Conservation (phyloP, 2,113 vertebrate genomes). For the Tyto alba region DNA sequence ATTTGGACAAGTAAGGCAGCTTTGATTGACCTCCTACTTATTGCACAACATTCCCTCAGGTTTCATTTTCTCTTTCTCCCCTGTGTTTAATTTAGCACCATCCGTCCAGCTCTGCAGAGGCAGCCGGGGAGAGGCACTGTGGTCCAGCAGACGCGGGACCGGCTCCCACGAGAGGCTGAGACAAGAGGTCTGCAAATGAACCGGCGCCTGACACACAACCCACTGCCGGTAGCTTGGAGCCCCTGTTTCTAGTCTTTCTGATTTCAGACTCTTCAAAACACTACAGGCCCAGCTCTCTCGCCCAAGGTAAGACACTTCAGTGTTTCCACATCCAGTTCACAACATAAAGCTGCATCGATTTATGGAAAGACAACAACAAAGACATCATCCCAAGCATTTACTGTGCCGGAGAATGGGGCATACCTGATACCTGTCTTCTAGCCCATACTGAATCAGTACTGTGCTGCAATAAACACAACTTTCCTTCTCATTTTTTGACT, state of each 20-base stretch:
- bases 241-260: background rate
- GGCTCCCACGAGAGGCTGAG: background rate
- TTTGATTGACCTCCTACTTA: background rate
- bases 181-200: background rate
- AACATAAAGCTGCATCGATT: background rate
- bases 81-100: background rate
- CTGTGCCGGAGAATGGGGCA: background rate
- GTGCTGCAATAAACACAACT: background rate
- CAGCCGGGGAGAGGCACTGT: background rate
- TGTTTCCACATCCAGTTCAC: background rate
- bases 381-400: background rate
- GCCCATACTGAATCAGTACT: background rate
- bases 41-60: background rate
- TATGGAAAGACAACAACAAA: background rate
- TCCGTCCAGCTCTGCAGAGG: background rate
- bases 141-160: background rate
- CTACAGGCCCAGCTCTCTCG: background rate
- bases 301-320: background rate
- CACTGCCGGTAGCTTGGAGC: background rate
- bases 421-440: background rate
- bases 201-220: background rate
- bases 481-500: background rate
- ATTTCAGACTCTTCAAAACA: background rate
- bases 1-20: background rate
- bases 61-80: background rate